Percentiles rank a stretch among this genome's conserved stretches.
Evolutionary conservation across 1,140 invertebrate genomes (phyloP).

Genomic region (Philotrypesis tridentata): DNA sequence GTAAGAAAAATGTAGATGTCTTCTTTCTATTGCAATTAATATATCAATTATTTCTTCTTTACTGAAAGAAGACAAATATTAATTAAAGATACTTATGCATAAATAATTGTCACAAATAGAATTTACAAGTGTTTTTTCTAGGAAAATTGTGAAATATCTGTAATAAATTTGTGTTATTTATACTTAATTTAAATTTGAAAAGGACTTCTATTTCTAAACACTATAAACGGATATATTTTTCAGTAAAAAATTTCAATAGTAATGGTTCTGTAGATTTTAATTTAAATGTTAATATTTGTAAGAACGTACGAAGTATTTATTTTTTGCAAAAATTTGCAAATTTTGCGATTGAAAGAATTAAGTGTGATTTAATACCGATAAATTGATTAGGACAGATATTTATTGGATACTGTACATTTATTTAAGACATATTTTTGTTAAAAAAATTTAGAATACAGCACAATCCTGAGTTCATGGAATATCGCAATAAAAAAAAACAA

Average conservation of each 20-base stretch:
- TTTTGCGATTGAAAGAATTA: background rate
- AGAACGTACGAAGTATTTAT: too few relatives aligned
- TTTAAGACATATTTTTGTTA: constrained; percentile 4
- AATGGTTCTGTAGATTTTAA: too few relatives aligned
- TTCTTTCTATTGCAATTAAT: constrained; percentile 4
- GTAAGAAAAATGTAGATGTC: background rate
- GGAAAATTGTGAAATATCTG: background rate
- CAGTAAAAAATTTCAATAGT: too few relatives aligned
- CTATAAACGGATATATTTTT: too few relatives aligned
- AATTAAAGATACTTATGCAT: background rate
- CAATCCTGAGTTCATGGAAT: background rate
- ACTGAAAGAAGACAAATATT: background rate
- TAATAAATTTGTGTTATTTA: background rate
- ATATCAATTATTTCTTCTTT: background rate
- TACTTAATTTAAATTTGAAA: background rate
- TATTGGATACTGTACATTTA: background rate
- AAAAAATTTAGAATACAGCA: background rate
- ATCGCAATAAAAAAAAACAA: constrained; percentile 24
- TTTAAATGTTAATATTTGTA: too few relatives aligned
- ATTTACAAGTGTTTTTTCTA: background rate
- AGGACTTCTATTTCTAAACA: too few relatives aligned
- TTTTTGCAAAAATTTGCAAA: background rate
- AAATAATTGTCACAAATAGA: constrained; percentile 10
- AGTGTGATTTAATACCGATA: background rate
- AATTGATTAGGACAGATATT: background rate